phyloP scores from a whole-genome alignment of 2,888 invertebrate species.

The Heliconius ismenius region DNA sequence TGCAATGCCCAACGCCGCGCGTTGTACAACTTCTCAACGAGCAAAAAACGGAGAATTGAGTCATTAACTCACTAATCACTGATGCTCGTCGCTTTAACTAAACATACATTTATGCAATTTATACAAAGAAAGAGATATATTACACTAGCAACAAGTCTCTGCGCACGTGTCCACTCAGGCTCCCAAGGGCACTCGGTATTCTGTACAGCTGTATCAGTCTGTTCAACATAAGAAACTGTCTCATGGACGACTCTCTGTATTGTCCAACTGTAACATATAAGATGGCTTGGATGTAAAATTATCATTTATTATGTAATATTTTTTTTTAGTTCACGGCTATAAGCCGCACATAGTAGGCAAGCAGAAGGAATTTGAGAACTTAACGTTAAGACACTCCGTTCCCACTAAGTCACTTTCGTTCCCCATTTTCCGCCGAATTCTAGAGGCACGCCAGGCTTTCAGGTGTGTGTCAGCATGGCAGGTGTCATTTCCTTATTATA shows the following conservation, averaged over 20 bases:
- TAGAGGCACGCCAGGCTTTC: no score
- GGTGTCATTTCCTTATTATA: no score
- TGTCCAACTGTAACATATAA: conserved; percentile 48
- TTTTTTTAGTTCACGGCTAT: no score
- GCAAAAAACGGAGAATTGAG: no score
- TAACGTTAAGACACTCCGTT: background rate
- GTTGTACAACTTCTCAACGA: no score
- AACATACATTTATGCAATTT: background rate
- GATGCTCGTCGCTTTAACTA: background rate
- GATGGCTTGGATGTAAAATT: background rate
- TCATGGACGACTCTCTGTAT: conserved; percentile 51
- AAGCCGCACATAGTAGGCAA: background rate
- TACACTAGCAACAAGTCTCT: conserved; percentile 64
- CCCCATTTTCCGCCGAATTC: no score
- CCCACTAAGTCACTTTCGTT: background rate
- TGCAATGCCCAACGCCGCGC: no score
- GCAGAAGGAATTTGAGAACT: background rate
- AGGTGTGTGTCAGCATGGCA: no score
- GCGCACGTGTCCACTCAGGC: conserved; percentile 56
- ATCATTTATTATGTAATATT: no score
- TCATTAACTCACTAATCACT: background rate
- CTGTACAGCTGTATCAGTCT: conserved; percentile 68
- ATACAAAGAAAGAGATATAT: background rate
- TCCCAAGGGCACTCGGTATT: conserved; percentile 58
- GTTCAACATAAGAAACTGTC: conserved; percentile 65